Percentiles rank a stretch among this genome's conserved stretches.
phyloP scores from a whole-genome alignment of 2,113 vertebrate species.

The Trinectes maculatus region DNA sequence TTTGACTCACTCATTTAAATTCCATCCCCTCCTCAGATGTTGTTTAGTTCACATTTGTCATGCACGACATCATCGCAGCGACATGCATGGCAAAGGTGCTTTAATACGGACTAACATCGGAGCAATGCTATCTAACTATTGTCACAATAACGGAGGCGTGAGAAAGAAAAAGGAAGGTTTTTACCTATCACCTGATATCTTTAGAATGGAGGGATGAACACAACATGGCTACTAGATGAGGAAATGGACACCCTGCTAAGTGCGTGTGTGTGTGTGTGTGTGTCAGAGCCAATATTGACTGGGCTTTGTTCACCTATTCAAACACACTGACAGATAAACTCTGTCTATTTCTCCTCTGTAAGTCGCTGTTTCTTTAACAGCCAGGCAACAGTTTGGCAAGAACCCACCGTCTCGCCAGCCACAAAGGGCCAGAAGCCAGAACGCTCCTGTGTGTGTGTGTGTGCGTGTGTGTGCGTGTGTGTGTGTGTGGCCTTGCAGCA shows the following conservation, averaged over 20 bases:
- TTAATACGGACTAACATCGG: slow-evolving; percentile 19
- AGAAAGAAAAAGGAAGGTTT: neutral
- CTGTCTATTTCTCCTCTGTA: neutral
- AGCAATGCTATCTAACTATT: slow-evolving; percentile 1
- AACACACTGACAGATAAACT: slow-evolving; percentile 29
- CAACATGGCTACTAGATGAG: too few relatives aligned
- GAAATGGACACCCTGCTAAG: too few relatives aligned
- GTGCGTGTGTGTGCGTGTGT: slow-evolving; percentile 17
- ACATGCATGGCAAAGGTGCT: slow-evolving; percentile 25
- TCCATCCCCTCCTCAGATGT: slow-evolving; percentile 13
- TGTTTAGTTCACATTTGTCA: slow-evolving; percentile 50
- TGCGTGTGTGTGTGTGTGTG: slow-evolving; percentile 10
- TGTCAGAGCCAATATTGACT: slow-evolving; percentile 57
- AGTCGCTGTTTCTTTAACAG: slow-evolving; percentile 47
- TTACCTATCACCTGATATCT: neutral
- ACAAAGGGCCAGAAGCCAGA: slow-evolving; percentile 36
- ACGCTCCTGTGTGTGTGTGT: slow-evolving; percentile 24
- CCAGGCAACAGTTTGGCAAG: slow-evolving; percentile 51
- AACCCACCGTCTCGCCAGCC: slow-evolving; percentile 19
- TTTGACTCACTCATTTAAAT: slow-evolving; percentile 38
- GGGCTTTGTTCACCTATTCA: slow-evolving; percentile 14
- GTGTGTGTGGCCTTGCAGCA: slow-evolving; percentile 21
- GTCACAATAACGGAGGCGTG: neutral
- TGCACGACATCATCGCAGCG: slow-evolving; percentile 20
- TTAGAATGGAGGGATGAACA: too few relatives aligned